Evolutionary conservation across 1,140 invertebrate genomes (phyloP).

Genomic region (Ceratitis capitata): DNA sequence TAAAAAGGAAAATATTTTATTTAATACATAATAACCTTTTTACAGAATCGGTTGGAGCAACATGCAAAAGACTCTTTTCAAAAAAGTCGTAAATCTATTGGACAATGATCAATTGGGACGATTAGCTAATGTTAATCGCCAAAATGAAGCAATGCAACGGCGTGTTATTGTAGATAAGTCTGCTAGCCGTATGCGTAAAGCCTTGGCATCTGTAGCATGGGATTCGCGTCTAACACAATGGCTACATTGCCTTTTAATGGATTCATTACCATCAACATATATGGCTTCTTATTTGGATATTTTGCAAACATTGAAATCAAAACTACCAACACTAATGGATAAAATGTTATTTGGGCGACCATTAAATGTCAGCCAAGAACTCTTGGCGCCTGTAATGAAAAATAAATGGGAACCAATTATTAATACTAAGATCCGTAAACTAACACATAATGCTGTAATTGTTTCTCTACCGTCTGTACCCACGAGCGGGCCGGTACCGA

Average conservation of each 20-base stretch:
- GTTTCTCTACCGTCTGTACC: constrained; percentile 75
- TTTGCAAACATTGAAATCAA: constrained; percentile 78
- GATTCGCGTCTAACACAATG: constrained; percentile 79
- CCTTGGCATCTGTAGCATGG: constrained; percentile 76
- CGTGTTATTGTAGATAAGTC: constrained; percentile 78
- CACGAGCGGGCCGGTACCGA: constrained; percentile 66
- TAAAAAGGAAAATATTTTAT: not conserved
- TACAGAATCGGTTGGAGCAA: constrained; percentile 74
- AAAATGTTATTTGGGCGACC: constrained; percentile 73
- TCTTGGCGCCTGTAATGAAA: constrained; percentile 75
- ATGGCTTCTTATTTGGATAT: constrained; percentile 83
- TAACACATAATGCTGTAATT: constrained; percentile 78
- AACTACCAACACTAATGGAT: constrained; percentile 81
- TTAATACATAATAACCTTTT: not conserved
- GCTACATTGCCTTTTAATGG: constrained; percentile 80
- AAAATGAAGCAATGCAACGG: constrained; percentile 75
- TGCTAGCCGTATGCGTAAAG: constrained; percentile 73
- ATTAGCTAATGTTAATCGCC: constrained; percentile 69
- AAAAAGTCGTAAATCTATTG: constrained; percentile 74
- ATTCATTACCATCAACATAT: constrained; percentile 75
- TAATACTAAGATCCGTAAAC: constrained; percentile 68
- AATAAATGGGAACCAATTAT: constrained; percentile 79
- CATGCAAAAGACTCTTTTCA: constrained; percentile 74
- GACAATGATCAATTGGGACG: constrained; percentile 77
- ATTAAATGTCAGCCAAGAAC: constrained; percentile 68